Evolutionary conservation across 2,113 vertebrate genomes (phyloP), one percentile per base, ranked within the genome.

Genomic region (Scartelaos histophorus): DNA sequence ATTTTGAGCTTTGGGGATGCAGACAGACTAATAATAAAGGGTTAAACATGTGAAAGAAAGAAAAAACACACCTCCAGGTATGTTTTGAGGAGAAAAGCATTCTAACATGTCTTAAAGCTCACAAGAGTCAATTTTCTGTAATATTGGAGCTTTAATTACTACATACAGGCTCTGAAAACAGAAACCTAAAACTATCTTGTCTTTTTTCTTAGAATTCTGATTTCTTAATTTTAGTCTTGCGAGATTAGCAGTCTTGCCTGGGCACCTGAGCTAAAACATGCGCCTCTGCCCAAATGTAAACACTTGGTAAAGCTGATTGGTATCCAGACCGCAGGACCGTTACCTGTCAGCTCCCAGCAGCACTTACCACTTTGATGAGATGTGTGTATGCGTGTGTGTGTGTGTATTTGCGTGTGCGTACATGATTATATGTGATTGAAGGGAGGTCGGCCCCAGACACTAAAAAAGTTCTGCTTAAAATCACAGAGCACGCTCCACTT

Each of bases 391-490:
- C 9, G 17, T 80, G 74, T 73, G 56, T 9, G 38, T 43, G 38
- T 75, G 25, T 61, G 72, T 70, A 77, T 87, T 43, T 76, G 78
- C 73, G 82, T 84, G 83, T 82, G 78, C 64, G 56, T 86, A 73
- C 78, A 75, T 92, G 91, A 92, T 92, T 92, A 89, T 85, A 65
- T 73, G 77, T 89, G 83, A 88, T 92, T 93, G 87, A 88, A 88
- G 81, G 51, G 82, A 80, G 86, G 90, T 79, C 84, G 86, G 79
- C 62, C 62, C 22, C 19, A 78, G 84, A 87, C 82, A 81, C 77
- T 73, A 76, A 85, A 76, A 71, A 82, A 79, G 87, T 74, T 92
- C 93, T 94, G 93, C 91, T 87, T 91, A 92, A 83, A 91, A 90
- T 94, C 93, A 93, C 78, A 69, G 85, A 25, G 70, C 78, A 71